Percentiles rank a stretch among this genome's conserved stretches.
Evolutionary conservation across 2,797 vertebrate genomes (phyloP).

Genomic region (Dendrocincla tyrannina): DNA sequence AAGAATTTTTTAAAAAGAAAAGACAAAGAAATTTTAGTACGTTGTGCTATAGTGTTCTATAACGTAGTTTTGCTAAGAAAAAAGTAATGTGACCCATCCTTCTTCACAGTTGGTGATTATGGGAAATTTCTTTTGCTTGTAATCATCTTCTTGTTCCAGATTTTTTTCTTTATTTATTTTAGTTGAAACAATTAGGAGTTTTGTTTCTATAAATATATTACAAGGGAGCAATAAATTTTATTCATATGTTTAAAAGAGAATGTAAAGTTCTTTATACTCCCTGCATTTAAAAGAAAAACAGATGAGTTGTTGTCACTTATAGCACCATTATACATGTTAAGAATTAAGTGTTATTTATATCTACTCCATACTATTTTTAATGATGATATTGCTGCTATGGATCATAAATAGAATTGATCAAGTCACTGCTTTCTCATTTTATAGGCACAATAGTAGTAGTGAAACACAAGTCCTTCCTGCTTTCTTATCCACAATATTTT

Average conservation of each 20-base stretch:
- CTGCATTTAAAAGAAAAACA: constrained; percentile 38
- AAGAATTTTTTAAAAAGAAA: constrained; percentile 48
- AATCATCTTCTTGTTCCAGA: constrained; percentile 53
- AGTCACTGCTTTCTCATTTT: constrained; percentile 42
- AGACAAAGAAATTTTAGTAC: constrained; percentile 54
- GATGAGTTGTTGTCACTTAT: neutral
- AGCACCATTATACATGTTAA: constrained; percentile 39
- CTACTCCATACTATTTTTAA: constrained; percentile 47
- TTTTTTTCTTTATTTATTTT: constrained; percentile 67
- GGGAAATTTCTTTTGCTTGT: constrained; percentile 64
- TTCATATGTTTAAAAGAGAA: constrained; percentile 54
- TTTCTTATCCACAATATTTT: neutral
- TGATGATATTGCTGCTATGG: constrained; percentile 44
- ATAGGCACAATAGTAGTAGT: neutral
- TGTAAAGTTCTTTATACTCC: constrained; percentile 71
- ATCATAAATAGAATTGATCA: constrained; percentile 31
- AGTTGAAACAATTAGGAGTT: constrained; percentile 27
- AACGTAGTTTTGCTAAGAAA: constrained; percentile 57
- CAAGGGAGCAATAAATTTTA: constrained; percentile 70
- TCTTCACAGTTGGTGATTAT: constrained; percentile 54
- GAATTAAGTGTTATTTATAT: constrained; percentile 57
- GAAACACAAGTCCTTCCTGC: neutral
- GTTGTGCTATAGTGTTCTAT: constrained; percentile 63
- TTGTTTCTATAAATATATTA: constrained; percentile 54
- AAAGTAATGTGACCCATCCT: constrained; percentile 59